phyloP scores from a whole-genome alignment of 2,888 invertebrate species.

The Drosophila nigritarsus region DNA sequence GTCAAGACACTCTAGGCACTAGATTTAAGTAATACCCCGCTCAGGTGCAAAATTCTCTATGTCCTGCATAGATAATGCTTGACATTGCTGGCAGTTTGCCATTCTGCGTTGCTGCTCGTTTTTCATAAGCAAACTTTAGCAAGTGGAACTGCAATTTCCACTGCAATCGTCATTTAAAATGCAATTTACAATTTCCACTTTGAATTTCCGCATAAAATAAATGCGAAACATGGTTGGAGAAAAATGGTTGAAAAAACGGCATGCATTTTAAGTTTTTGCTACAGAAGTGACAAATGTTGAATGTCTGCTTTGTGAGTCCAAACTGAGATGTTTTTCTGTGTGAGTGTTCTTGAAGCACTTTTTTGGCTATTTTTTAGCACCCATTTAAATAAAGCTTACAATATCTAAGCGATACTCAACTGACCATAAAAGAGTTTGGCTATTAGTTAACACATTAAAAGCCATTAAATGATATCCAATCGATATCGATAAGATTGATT shows the following conservation, averaged over 20 bases:
- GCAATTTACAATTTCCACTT: slow-evolving; percentile 55
- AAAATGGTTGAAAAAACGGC: background rate
- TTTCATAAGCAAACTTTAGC: slow-evolving; percentile 16
- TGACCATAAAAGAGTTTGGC: background rate
- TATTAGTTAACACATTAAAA: too few species aligned
- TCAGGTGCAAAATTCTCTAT: slow-evolving; percentile 1
- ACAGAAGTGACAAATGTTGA: slow-evolving; percentile 11
- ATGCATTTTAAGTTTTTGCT: slow-evolving; percentile 22
- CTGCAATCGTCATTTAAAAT: slow-evolving; percentile 60
- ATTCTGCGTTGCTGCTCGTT: slow-evolving; percentile 22
- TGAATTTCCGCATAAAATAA: slow-evolving; percentile 4
- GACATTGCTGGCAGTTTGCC: background rate
- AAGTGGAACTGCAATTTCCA: slow-evolving; percentile 34
- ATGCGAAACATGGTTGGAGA: background rate
- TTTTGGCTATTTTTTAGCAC: background rate
- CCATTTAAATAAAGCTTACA: background rate
- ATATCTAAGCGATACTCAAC: background rate
- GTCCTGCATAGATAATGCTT: background rate
- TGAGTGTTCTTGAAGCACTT: background rate
- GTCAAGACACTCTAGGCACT: too few species aligned
- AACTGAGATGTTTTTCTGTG: background rate
- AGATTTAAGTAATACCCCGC: background rate
- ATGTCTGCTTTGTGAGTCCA: background rate
- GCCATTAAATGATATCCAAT: background rate
- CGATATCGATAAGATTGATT: background rate